Base-by-base conservation (phyloP, 2,888 invertebrate species). In the Chymomyza amoena region DNA sequence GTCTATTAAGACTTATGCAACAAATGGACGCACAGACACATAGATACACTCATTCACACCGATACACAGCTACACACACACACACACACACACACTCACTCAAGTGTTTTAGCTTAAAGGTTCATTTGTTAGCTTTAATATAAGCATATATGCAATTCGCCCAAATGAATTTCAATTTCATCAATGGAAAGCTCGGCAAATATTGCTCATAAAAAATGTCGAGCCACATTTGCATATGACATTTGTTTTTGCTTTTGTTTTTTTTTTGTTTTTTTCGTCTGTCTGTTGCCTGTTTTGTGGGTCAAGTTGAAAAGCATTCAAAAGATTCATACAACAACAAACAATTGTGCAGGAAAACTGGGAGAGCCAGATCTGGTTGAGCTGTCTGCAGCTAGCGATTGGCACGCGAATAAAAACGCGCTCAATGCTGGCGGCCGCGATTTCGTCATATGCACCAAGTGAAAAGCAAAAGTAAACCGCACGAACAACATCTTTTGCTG, bases 291-390 rank as follows among this genome's bases (percentile, higher is more conserved):
- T 18, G 52, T 57, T 66, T 77, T 87, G 81, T 87, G 78, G 89
- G 86, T 89, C 86, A 87, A 87, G 86, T 87, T 87, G 86, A 87
- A 83, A 81, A 80, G 87, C 89, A 84, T 73, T 76, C 70, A 68
- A 13, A 15, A 39, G 54, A 28, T 56, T 74, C 32, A 32, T 25
- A 32, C 59, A 57, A 54, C 54, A 54, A 18, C 15, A 15, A 20
- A 9, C 20, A 7, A 20, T n/a, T 20, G 54, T 16, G 54, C 54
- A 54, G 16, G 18, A 20, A 20, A 16, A 54, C 16, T 54, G 54
- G 54, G 16, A 20, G 54, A 45, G 39, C 36, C 36, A 36, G 36
- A 36, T 36, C 36, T 36, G 36, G 7, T 36, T 36, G 36, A 25
- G 25, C 25, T 25, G 25, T 36, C 36, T 36, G 36, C 36, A 6